A percentile compares a stretch with the other conserved stretches of the same genome.
Evolutionary conservation across 2,888 invertebrate species (phyloP).

Genomic region (Hemistola chrysoprasaria): DNA sequence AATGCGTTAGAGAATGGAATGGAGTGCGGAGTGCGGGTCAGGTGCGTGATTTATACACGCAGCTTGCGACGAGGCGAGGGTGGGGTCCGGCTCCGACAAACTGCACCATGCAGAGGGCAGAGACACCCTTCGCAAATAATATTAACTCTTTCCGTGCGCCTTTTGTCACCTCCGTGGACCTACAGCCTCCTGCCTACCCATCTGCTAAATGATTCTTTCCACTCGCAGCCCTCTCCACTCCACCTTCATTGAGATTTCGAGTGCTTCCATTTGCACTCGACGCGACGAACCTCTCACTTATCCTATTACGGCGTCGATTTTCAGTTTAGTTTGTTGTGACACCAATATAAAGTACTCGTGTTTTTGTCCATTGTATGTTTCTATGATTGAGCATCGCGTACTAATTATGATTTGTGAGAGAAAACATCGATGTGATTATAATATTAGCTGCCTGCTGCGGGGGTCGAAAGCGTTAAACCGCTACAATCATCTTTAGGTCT

Average conservation of each 20-base stretch:
- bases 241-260: conserved; percentile 43
- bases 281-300: conserved; percentile 7
- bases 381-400: no score
- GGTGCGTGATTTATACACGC: conserved; percentile 41
- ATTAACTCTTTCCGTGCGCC: conserved; percentile 58
- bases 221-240: conserved; percentile 47
- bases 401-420: conserved; percentile 21
- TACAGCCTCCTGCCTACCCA: conserved; percentile 27
- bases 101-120: conserved; percentile 28
- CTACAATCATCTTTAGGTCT: conserved; percentile 35
- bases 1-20: conserved; percentile 41
- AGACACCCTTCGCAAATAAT: conserved; percentile 49
- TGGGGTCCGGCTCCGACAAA: conserved; percentile 14
- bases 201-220: conserved; percentile 56
- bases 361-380: no score
- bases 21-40: conserved; percentile 44
- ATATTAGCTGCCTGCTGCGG: no score
- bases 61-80: conserved; percentile 31
- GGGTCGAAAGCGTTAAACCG: conserved; percentile 16
- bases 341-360: no score
- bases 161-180: conserved; percentile 45
- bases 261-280: conserved; percentile 31
- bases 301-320: conserved; percentile 6
- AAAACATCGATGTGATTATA: conserved; percentile 19
- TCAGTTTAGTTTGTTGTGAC: no score